Percentiles rank a stretch among this genome's conserved stretches.
These are phyloP conservation scores for Montipora sp. DNA, from an alignment of 64 coral and sea anemone genomes.

Conservation along the genomic window DNA sequence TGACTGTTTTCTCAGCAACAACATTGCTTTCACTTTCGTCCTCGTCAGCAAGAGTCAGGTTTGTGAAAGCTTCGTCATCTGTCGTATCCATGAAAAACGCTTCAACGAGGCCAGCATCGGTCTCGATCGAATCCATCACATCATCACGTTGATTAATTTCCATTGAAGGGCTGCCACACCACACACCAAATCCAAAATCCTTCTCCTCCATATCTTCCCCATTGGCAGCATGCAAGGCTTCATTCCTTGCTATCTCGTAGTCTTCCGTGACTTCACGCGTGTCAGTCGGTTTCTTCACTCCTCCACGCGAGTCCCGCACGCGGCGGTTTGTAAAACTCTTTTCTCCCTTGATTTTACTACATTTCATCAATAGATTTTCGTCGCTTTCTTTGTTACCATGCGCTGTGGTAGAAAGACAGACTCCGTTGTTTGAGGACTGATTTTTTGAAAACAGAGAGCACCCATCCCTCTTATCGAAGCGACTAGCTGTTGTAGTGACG, in stretches of 20 bases:
- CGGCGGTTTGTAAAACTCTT: neutral
- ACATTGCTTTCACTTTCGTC: neutral
- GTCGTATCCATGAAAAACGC: slow-evolving; percentile 20
- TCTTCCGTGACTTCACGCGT: neutral
- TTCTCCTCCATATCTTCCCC: neutral
- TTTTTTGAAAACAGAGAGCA: neutral
- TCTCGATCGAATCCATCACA: slow-evolving; percentile 5
- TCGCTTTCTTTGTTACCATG: neutral
- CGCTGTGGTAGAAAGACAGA: neutral
- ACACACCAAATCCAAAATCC: slow-evolving; percentile 14
- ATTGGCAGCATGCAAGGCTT: neutral
- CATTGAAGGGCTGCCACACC: slow-evolving; percentile 12
- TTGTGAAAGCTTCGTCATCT: slow-evolving; percentile 49
- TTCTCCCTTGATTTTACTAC: neutral
- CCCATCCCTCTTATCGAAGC: neutral
- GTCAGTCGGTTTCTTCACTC: neutral
- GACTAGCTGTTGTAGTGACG: neutral
- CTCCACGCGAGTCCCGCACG: neutral
- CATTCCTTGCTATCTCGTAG: neutral
- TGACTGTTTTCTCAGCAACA: neutral
- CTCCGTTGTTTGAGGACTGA: neutral
- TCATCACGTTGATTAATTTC: neutral
- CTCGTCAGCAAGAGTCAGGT: neutral
- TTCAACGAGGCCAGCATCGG: slow-evolving; percentile 6
- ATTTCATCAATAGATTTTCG: neutral